A percentile compares a stretch with the other conserved stretches of the same genome.
These are phyloP conservation scores for Tenthredo mesomela DNA, from an alignment of 2,888 invertebrate genomes.

Conservation along the genomic window DNA sequence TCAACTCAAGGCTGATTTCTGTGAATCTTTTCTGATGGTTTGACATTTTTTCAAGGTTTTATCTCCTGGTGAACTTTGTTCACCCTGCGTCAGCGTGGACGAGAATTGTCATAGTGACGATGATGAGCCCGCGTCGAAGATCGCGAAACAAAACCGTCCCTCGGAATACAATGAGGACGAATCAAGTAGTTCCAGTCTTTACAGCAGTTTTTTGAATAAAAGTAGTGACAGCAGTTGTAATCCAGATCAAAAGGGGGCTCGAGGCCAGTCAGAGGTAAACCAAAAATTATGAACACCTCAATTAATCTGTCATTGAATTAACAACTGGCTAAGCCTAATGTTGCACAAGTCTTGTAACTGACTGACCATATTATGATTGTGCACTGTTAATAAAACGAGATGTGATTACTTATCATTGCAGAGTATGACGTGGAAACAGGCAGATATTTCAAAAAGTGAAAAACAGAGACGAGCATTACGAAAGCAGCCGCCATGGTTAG, in stretches of 20 bases:
- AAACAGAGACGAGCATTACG: constrained; percentile 58
- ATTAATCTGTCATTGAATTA: constrained; percentile 28
- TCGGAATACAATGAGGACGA: constrained; percentile 67
- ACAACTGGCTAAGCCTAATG: neutral
- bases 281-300: constrained; percentile 8
- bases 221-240: constrained; percentile 69
- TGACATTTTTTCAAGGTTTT: constrained; percentile 60
- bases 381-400: neutral
- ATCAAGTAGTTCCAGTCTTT: constrained; percentile 74
- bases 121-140: constrained; percentile 55
- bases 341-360: neutral
- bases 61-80: constrained; percentile 65
- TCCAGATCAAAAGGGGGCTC: constrained; percentile 61
- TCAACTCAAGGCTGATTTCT: neutral
- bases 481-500: constrained; percentile 84
- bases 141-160: constrained; percentile 57
- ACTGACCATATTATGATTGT: constrained; percentile 37
- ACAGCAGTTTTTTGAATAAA: constrained; percentile 73
- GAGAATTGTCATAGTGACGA: constrained; percentile 65
- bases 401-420: neutral
- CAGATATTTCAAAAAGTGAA: neutral
- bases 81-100: constrained; percentile 69
- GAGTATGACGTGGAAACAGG: constrained; percentile 9
- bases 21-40: neutral
- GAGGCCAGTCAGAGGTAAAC: constrained; percentile 27